Conservation (phyloP, 2,113 vertebrate species). For the Epinephelus moara region DNA sequence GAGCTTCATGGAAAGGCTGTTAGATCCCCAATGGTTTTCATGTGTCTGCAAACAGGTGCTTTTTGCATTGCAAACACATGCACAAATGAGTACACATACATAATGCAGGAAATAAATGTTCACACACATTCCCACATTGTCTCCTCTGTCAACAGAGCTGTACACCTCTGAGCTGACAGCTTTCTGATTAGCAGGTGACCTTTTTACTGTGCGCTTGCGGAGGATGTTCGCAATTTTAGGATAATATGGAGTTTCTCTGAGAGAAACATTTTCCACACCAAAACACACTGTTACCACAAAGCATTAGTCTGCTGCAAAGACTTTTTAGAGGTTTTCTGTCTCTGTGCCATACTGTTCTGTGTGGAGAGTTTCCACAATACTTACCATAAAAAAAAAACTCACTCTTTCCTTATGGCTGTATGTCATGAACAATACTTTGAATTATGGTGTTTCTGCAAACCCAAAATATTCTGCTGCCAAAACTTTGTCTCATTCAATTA, state of each 20-base stretch:
- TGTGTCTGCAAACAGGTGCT: constrained; percentile 16
- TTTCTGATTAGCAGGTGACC: constrained; percentile 48
- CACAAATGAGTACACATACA: constrained; percentile 15
- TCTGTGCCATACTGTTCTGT: background rate
- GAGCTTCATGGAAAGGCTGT: constrained; percentile 19
- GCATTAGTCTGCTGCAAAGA: background rate
- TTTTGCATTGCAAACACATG: constrained; percentile 15
- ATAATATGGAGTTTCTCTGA: constrained; percentile 2
- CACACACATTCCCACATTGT: background rate
- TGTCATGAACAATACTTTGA: constrained; percentile 26
- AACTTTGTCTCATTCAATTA: constrained; percentile 59
- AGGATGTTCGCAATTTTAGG: background rate
- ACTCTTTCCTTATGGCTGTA: background rate
- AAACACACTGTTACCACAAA: background rate
- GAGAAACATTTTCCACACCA: no score
- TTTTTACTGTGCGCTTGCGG: constrained; percentile 28
- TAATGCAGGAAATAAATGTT: constrained; percentile 14
- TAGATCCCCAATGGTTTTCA: constrained; percentile 21
- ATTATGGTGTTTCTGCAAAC: constrained; percentile 36
- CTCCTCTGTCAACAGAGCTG: constrained; percentile 35
- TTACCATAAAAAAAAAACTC: background rate
- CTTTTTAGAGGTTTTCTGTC: background rate
- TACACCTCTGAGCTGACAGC: background rate
- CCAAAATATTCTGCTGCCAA: constrained; percentile 44
- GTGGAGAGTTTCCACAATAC: background rate